Base-by-base conservation (phyloP, 2,113 vertebrate genomes). In the Eretmodus cyanostictus region DNA sequence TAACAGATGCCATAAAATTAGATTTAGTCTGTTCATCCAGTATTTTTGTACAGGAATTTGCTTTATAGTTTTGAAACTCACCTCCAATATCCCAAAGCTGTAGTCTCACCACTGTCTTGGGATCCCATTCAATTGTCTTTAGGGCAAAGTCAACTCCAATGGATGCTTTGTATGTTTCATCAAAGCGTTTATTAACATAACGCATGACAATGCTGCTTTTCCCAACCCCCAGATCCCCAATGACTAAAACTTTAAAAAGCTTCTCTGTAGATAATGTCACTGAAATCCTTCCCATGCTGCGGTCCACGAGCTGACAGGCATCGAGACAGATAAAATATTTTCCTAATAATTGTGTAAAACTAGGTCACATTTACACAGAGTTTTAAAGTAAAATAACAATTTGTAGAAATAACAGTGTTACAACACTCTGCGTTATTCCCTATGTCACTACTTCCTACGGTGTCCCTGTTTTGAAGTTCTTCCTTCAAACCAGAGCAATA, bases 51-150 rank as follows among this genome's bases (percentile, higher is more conserved):
- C 10, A 89, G 31, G 59, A 94, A 51, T 78, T 34, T 51, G 4
- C 45, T 51, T 78, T 78, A n/a, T 51, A 78, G 11, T n/a, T 51
- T 78, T 78, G 17, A 29, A 49, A 78, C 73, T 94, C 92, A 97
- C 97, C 97, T 94, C 97, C 97, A 31, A 98, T 97, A 87, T 98
- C 97, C 97, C 97, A 98, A 5, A 98, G 95, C 94, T 98, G 97
- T 93, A 98, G 93, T 87, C 97, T 96, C 91, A 98, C 97, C 83
- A 98, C 89, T 1, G 97, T 98, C 86, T 92, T 94, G 81, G 81
- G 86, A 86, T 98, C 97, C 97, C 97, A 97, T 87, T 95, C 92
- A 55, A 98, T 92, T 5, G 97, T 97, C 93, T 98, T 98, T 47
- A 98, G 95, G 0, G 96, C 96, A 55, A 98, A 98, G 90, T 98